Conservation (phyloP, 2,888 invertebrate genomes). For the Syrphus vitripennis region DNA sequence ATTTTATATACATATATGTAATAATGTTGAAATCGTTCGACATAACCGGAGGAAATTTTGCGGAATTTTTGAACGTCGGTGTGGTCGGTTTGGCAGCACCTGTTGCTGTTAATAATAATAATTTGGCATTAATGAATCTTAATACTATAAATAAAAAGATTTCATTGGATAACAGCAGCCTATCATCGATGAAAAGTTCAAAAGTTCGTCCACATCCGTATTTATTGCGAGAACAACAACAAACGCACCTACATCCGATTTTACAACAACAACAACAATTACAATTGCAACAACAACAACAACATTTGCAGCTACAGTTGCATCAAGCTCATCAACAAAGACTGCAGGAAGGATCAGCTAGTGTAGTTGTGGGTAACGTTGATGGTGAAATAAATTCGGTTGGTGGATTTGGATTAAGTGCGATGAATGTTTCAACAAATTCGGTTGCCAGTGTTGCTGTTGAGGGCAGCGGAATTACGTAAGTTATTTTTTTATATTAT, state of each 20-base stretch:
- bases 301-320: not conserved
- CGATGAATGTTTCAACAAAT: constrained; percentile 51
- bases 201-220: constrained; percentile 63
- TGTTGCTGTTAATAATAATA: constrained; percentile 37
- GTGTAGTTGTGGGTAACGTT: not conserved
- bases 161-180: constrained; percentile 23
- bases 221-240: constrained; percentile 50
- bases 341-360: not conserved
- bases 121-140: constrained; percentile 52
- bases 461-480: constrained; percentile 10
- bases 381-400: constrained; percentile 40
- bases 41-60: constrained; percentile 58
- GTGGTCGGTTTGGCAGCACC: constrained; percentile 55
- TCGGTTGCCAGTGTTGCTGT: not conserved
- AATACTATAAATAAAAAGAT: constrained; percentile 32
- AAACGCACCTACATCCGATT: not conserved
- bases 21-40: constrained; percentile 70
- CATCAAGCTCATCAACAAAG: constrained; percentile 12
- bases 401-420: constrained; percentile 53
- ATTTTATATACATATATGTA: not conserved
- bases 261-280: constrained; percentile 8
- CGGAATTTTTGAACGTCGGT: constrained; percentile 61
- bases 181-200: constrained; percentile 48
- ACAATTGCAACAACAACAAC: not conserved
- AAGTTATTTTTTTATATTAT: constrained; percentile 45